Percentiles rank a stretch among this genome's conserved stretches.
These are phyloP conservation scores for Sinella curviseta DNA, from an alignment of 1,140 invertebrate species.

Conservation along the genomic window DNA sequence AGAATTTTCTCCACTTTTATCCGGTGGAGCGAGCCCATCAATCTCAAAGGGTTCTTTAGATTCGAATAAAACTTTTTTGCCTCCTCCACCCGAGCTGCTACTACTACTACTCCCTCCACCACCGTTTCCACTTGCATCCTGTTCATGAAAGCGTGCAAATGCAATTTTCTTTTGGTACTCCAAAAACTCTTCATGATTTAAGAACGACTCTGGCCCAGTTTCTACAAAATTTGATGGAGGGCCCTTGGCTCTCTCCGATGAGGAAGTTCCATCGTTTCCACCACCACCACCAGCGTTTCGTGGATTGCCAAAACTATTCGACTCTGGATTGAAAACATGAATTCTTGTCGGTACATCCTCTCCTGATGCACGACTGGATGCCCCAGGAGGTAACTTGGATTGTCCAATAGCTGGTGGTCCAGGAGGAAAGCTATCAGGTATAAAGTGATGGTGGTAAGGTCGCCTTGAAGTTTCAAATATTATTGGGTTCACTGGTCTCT, in stretches of 20 bases:
- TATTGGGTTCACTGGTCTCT: neutral
- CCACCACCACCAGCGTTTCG: conserved; percentile 2
- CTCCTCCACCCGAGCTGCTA: conserved; percentile 1
- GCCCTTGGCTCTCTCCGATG: neutral
- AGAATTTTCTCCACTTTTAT: neutral
- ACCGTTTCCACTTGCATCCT: neutral
- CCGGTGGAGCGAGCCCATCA: conserved; percentile 30
- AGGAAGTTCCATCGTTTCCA: neutral
- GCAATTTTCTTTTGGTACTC: conserved; percentile 47
- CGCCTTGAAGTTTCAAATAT: conserved; percentile 15
- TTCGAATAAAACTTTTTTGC: conserved; percentile 32
- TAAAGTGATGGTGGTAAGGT: neutral
- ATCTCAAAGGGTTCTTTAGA: conserved; percentile 37
- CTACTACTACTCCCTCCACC: no score
- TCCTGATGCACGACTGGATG: neutral
- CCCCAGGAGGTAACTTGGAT: conserved; percentile 30
- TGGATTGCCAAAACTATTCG: neutral
- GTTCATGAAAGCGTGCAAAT: conserved; percentile 16
- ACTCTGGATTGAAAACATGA: conserved; percentile 38
- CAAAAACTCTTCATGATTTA: conserved; percentile 48
- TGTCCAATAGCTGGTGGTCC: conserved; percentile 23
- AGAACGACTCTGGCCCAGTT: conserved; percentile 38
- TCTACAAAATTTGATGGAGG: conserved; percentile 30
- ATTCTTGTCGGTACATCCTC: conserved; percentile 38
- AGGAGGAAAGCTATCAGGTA: neutral